phyloP scores from a whole-genome alignment of 1,140 invertebrate species.

The Ctenoplectra terminalis region DNA sequence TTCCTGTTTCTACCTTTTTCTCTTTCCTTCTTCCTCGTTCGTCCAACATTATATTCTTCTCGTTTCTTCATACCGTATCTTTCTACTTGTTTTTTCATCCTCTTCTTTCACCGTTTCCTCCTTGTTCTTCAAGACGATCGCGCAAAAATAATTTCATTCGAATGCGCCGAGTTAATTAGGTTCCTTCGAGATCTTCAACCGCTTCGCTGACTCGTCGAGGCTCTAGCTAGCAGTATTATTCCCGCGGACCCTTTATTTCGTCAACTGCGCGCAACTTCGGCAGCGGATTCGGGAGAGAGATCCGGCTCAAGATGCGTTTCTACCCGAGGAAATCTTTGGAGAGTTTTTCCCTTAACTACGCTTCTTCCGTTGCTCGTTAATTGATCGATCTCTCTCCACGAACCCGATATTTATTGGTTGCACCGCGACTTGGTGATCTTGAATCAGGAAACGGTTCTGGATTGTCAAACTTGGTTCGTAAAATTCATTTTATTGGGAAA shows the following conservation, averaged over 20 bases:
- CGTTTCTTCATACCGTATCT: background rate
- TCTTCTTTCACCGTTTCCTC: background rate
- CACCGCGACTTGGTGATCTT: background rate
- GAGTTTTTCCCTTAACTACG: slow-evolving; percentile 44
- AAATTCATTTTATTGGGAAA: background rate
- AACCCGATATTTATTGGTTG: slow-evolving; percentile 51
- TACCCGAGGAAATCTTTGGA: slow-evolving; percentile 37
- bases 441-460: too few species aligned
- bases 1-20: background rate
- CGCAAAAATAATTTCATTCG: slow-evolving; percentile 74
- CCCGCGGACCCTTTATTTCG: slow-evolving; percentile 60
- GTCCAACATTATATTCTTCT: background rate
- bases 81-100: background rate
- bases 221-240: slow-evolving; percentile 61
- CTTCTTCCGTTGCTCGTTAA: slow-evolving; percentile 29
- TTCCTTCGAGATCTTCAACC: slow-evolving; percentile 68
- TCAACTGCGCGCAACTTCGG: slow-evolving; percentile 62
- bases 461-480: background rate
- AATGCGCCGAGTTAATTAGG: slow-evolving; percentile 73
- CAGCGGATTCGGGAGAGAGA: background rate
- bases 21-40: background rate
- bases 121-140: slow-evolving; percentile 55
- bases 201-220: slow-evolving; percentile 63
- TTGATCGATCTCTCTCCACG: slow-evolving; percentile 38
- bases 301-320: slow-evolving; percentile 47